Evolutionary conservation across 2,888 invertebrate genomes (phyloP).

Genomic region (Boloria euphrosyne): DNA sequence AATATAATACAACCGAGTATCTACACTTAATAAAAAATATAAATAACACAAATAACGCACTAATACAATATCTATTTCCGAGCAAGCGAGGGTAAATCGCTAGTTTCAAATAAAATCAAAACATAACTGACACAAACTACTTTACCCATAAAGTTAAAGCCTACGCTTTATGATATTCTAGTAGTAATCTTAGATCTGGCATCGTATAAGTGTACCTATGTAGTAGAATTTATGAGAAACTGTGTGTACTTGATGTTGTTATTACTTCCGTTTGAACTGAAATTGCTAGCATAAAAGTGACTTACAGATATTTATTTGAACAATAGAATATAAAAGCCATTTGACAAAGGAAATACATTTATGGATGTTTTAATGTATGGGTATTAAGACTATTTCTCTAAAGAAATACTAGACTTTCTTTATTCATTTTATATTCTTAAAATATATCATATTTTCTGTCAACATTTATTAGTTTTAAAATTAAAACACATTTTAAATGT

Average conservation of each 20-base stretch:
- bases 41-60: no score
- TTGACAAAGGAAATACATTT: constrained; percentile 11
- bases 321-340: constrained; percentile 12
- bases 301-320: constrained; percentile 16
- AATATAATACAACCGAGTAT: no score
- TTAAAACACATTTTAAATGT: no score
- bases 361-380: constrained; percentile 8
- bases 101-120: constrained; percentile 1
- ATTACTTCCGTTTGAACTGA: constrained; percentile 25
- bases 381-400: constrained; percentile 3
- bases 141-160: constrained; percentile 12
- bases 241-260: constrained; percentile 17
- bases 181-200: constrained; percentile 15
- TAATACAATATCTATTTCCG: no score
- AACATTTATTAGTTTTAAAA: no score
- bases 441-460: no score
- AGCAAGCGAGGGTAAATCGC: no score
- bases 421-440: background rate
- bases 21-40: no score
- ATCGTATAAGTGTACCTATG: constrained; percentile 6
- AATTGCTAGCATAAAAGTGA: constrained; percentile 16
- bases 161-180: constrained; percentile 15
- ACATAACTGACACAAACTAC: constrained; percentile 5
- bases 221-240: constrained; percentile 15
- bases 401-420: background rate